Base-by-base conservation (phyloP, 2,888 invertebrate genomes). In the Parnassius orleans region DNA sequence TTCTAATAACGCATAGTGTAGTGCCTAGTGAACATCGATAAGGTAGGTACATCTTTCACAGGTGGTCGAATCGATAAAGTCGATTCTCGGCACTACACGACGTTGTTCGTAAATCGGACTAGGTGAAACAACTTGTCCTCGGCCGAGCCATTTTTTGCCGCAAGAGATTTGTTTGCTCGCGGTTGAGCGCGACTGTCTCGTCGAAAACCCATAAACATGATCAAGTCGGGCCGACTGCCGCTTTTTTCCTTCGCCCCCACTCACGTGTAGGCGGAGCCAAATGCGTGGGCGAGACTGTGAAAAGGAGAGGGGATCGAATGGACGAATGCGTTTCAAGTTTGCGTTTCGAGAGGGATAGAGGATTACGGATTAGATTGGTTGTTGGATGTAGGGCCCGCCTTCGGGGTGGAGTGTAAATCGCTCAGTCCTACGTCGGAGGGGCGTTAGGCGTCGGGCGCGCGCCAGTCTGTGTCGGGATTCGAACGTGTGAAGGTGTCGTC, bases 191-290 rank as follows among this genome's bases (percentile, higher is more conserved):
- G 84, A 84, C 86, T 86, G 88, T 86, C 87, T 88, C 89, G 84
- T 79, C 85, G 85, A 85, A 89, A 88, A 86, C 86, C 87, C 90
- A 91, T 91, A 91, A 92, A 91, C 90, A 89, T 90, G 87, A 85
- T 81, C 87, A 78, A 85, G 84, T 80, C 86, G 76, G 77, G 72
- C 79, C 81, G 82, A 84, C 83, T 87, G 83, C 86, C 83, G 86
- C 88, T 85, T 87, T 90, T 87, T 89, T 87, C 88, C 84, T 83
- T 76, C 66, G 81, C 77, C 69, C 78, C 79, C 79, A 86, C 86
- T 84, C 82, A 80, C 81, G 77, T 76, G 73, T 75, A 74, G 90
- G 89, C 81, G 86, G 85, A 59, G 60, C 64, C 64, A 63, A 68
- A 65, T 59, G 55, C 44, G 54, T 65, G 58, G 90, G 90, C 75